These are phyloP conservation scores for Meriones unguiculatus DNA, from an alignment of 2,113 vertebrate species.

Conservation along the genomic window DNA sequence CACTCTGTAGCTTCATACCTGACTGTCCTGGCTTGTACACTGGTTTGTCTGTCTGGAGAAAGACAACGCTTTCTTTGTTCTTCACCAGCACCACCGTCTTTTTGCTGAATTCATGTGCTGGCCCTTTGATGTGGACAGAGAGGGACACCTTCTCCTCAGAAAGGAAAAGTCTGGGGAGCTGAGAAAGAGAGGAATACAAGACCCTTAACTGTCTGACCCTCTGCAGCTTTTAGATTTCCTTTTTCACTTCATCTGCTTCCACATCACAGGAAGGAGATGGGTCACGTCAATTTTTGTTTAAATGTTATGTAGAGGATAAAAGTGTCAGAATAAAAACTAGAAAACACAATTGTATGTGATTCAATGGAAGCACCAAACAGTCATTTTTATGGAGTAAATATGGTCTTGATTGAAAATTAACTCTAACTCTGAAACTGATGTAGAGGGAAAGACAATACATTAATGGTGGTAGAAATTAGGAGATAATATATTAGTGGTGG, in stretches of 20 bases:
- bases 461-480: background rate
- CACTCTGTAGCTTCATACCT: background rate
- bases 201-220: background rate
- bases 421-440: background rate
- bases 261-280: background rate
- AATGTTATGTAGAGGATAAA: too few species aligned
- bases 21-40: conserved; percentile 84
- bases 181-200: background rate
- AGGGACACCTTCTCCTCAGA: conserved; percentile 58
- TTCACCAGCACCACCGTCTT: conserved; percentile 68
- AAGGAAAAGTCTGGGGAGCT: background rate
- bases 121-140: conserved; percentile 57
- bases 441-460: background rate
- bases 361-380: background rate
- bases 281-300: background rate
- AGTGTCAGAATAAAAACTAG: background rate
- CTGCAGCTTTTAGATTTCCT: conserved; percentile 2
- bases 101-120: conserved; percentile 55
- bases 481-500: background rate
- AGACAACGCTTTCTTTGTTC: conserved; percentile 76
- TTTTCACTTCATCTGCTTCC: background rate
- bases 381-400: background rate
- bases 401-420: background rate
- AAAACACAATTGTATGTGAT: too few species aligned
- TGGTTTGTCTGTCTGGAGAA: conserved; percentile 85